phyloP scores from a whole-genome alignment of 2,113 vertebrate species.

The Rana temporaria region DNA sequence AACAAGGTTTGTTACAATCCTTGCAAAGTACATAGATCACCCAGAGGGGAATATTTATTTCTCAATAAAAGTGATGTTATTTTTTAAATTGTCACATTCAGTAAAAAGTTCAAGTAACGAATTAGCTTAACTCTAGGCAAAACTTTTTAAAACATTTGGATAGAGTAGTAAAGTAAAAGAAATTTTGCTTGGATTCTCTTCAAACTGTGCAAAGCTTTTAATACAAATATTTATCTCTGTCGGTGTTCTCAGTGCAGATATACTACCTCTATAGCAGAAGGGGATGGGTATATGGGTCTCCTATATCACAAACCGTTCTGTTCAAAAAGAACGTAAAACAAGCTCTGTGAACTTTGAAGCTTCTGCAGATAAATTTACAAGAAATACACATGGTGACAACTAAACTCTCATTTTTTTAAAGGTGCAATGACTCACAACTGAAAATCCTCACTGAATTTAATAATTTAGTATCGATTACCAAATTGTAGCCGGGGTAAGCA shows the following conservation, averaged over 20 bases:
- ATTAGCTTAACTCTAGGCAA: too few species aligned
- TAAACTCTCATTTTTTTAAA: slow-evolving; percentile 13
- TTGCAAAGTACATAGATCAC: too few species aligned
- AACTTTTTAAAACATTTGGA: too few species aligned
- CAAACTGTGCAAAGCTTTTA: not conserved
- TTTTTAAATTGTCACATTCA: too few species aligned
- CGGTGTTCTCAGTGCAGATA: slow-evolving; percentile 20
- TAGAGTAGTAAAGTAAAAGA: too few species aligned
- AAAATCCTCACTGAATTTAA: not conserved
- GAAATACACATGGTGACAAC: slow-evolving; percentile 30
- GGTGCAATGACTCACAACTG: slow-evolving; percentile 4
- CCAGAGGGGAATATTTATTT: too few species aligned
- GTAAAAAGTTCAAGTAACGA: too few species aligned
- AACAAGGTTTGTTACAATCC: too few species aligned
- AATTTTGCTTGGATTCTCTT: too few species aligned
- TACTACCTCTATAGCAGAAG: slow-evolving; percentile 6
- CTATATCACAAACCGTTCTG: slow-evolving; percentile 38
- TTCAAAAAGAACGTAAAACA: slow-evolving; percentile 41
- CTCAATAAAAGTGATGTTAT: too few species aligned
- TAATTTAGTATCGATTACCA: not conserved
- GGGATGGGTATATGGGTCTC: slow-evolving; percentile 25
- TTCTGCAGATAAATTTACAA: slow-evolving; percentile 47
- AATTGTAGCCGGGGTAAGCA: too few species aligned
- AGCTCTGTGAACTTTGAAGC: slow-evolving; percentile 13
- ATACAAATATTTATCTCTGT: slow-evolving; percentile 34